Evolutionary conservation across 2,888 invertebrate genomes (phyloP).

Genomic region (Selenia dentaria): DNA sequence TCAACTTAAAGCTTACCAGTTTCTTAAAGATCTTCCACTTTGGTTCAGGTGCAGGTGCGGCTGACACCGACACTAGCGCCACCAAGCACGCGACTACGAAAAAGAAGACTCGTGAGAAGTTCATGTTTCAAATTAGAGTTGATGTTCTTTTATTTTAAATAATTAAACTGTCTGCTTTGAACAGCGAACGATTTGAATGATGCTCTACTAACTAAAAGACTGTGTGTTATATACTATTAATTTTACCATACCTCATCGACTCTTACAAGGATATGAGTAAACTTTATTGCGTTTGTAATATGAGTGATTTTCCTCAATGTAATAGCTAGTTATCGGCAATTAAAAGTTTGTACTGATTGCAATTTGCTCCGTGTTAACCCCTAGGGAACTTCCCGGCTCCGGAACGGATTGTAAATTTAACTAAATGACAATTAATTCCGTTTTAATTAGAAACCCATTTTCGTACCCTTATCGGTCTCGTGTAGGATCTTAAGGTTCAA

Average conservation of each 20-base stretch:
- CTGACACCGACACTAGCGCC: conserved; percentile 47
- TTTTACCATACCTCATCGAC: background rate
- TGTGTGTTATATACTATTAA: conserved; percentile 13
- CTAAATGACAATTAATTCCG: background rate
- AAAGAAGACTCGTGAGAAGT: conserved; percentile 51
- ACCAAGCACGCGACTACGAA: conserved; percentile 53
- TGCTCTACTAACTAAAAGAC: conserved; percentile 2
- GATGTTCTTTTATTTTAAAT: conserved; percentile 13
- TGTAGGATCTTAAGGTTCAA: no score
- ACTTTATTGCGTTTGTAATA: background rate
- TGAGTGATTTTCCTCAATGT: background rate
- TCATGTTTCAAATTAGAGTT: conserved; percentile 43
- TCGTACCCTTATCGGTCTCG: no score
- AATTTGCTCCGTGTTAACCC: background rate
- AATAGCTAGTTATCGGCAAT: background rate
- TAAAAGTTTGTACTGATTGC: conserved; percentile 10
- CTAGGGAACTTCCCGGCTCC: conserved; percentile 13
- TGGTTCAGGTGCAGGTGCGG: conserved; percentile 51
- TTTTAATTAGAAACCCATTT: no score
- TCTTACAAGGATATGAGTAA: background rate
- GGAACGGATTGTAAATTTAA: conserved; percentile 1
- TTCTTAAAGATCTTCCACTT: conserved; percentile 61
- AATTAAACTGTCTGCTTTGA: conserved; percentile 8
- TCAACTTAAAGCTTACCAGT: conserved; percentile 58
- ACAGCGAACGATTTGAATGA: conserved; percentile 13